phyloP scores from a whole-genome alignment of 2,113 vertebrate species.

The Lichenostomus cassidix region DNA sequence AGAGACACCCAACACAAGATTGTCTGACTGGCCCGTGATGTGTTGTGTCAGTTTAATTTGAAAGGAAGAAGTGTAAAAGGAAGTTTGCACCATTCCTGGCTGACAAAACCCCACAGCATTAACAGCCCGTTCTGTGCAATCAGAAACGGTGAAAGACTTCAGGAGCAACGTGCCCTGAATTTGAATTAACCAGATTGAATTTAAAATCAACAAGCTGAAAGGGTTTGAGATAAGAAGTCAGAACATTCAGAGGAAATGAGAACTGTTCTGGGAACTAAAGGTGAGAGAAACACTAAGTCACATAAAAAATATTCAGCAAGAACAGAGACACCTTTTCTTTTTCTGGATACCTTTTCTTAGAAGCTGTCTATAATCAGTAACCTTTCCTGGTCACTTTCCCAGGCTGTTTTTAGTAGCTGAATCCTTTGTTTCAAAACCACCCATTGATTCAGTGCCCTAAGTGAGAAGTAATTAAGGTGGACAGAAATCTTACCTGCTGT shows the following conservation, averaged over 20 bases:
- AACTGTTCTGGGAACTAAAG: constrained; percentile 56
- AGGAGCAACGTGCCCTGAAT: constrained; percentile 5
- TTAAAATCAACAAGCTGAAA: constrained; percentile 59
- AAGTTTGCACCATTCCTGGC: not conserved
- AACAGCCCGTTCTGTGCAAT: not conserved
- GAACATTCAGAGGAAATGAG: constrained; percentile 54
- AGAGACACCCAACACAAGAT: not conserved
- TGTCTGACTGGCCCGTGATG: not conserved
- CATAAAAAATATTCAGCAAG: constrained; percentile 40
- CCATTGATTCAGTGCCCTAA: constrained; percentile 50
- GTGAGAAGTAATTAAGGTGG: constrained; percentile 46
- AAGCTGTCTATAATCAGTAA: constrained; percentile 32
- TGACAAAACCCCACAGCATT: not conserved
- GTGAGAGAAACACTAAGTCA: constrained; percentile 50
- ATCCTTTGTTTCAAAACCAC: constrained; percentile 62
- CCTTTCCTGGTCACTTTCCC: constrained; percentile 41
- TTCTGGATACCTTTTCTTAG: constrained; percentile 29
- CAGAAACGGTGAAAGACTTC: constrained; percentile 4
- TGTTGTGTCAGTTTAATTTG: not conserved
- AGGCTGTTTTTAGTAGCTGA: constrained; percentile 48
- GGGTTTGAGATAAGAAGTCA: constrained; percentile 45
- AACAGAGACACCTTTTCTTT: constrained; percentile 24
- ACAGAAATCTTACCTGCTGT: not conserved
- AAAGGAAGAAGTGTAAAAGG: not conserved
- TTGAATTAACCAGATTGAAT: constrained; percentile 42